These are phyloP conservation scores for Xanthorhoe spadicearia DNA, from an alignment of 2,888 invertebrate genomes.

Conservation along the genomic window DNA sequence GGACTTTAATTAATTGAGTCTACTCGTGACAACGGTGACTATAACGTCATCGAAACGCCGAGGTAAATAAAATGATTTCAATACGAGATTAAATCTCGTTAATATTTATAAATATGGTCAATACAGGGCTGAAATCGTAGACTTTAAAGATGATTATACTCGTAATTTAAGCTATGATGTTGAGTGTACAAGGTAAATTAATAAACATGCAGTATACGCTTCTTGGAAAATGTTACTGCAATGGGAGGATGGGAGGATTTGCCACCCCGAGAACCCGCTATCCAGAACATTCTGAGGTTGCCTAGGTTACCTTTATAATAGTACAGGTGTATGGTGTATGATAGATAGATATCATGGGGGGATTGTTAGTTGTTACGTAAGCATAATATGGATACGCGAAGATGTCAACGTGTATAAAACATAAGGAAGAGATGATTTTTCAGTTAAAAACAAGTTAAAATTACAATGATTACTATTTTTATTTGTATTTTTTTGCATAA, in stretches of 20 bases:
- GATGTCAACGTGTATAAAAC: too few species aligned
- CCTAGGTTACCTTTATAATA: neutral
- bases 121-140: neutral
- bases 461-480: too few species aligned
- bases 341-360: neutral
- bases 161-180: neutral
- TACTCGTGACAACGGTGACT: too few species aligned
- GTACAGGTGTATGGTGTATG: neutral
- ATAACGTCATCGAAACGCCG: too few species aligned
- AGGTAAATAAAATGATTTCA: too few species aligned
- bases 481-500: too few species aligned
- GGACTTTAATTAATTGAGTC: too few species aligned
- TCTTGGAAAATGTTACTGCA: slow-evolving; percentile 28
- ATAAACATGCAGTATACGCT: slow-evolving; percentile 8
- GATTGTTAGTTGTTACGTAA: neutral
- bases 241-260: slow-evolving; percentile 10
- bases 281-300: slow-evolving; percentile 14
- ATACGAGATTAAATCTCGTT: too few species aligned
- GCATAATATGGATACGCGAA: too few species aligned
- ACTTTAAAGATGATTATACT: neutral
- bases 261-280: slow-evolving; percentile 6
- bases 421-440: too few species aligned
- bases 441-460: too few species aligned
- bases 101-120: too few species aligned
- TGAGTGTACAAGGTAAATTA: slow-evolving; percentile 17